These are phyloP conservation scores for Smittia aterrima DNA, from an alignment of 2,888 invertebrate species.

Conservation along the genomic window DNA sequence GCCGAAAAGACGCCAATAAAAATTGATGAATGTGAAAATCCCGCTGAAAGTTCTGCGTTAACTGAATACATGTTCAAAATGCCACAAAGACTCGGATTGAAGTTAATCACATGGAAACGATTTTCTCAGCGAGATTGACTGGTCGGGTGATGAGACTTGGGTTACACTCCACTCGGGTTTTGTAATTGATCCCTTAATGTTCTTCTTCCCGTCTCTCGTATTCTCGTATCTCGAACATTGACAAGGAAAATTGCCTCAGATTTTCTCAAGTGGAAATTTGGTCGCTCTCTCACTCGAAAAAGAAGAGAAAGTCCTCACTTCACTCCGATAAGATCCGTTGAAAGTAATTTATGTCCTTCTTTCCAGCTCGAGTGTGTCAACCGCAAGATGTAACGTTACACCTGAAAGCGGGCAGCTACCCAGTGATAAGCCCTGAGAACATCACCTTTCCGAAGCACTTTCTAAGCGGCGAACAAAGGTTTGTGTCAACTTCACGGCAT, in stretches of 20 bases:
- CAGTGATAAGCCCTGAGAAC: conserved; percentile 78
- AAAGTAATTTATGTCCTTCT: conserved; percentile 31
- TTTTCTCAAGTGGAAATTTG: no score
- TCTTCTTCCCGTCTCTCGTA: no score
- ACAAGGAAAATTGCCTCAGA: no score
- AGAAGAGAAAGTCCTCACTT: no score
- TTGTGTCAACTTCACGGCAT: conserved; percentile 23
- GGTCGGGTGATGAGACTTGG: no score
- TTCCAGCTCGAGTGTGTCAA: conserved; percentile 59
- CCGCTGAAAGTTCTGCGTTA: conserved; percentile 29
- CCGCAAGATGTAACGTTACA: conserved; percentile 65
- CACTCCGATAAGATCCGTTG: not conserved
- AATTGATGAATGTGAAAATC: conserved; percentile 40
- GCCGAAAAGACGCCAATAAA: conserved; percentile 37
- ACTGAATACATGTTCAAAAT: conserved; percentile 10
- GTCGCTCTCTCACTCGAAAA: no score
- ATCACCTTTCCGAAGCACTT: conserved; percentile 71
- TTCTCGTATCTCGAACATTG: no score
- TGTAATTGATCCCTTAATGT: no score
- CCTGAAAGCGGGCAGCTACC: conserved; percentile 77
- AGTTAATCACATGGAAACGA: conserved; percentile 17
- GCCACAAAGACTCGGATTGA: not conserved
- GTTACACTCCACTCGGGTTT: no score
- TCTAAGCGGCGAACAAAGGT: conserved; percentile 55
- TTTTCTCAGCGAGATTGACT: not conserved